A percentile compares a stretch with the other conserved stretches of the same genome.
Evolutionary conservation across 2,113 vertebrate genomes (phyloP).

Genomic region (Erythrolamprus reginae): DNA sequence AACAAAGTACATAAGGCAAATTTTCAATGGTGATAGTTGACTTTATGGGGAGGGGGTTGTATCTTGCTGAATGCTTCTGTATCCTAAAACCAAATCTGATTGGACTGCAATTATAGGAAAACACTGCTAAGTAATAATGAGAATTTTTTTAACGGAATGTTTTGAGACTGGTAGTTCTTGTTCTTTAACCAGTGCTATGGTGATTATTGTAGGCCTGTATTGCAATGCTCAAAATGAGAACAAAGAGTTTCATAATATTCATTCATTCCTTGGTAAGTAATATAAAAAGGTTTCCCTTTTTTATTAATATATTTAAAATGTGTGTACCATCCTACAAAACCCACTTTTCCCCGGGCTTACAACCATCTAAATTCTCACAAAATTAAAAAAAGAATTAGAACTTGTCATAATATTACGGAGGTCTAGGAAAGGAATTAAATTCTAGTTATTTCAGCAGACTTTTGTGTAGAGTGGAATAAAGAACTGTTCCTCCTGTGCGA

Average conservation of each 20-base stretch:
- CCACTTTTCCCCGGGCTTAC: background rate
- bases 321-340: background rate
- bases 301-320: background rate
- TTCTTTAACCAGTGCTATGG: background rate
- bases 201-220: background rate
- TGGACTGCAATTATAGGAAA: background rate
- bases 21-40: background rate
- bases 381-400: background rate
- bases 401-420: background rate
- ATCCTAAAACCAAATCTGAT: background rate
- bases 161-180: background rate
- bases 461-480: background rate
- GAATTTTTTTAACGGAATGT: background rate
- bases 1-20: background rate
- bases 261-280: background rate
- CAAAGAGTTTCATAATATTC: background rate
- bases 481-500: background rate
- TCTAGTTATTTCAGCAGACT: background rate
- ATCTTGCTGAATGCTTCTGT: background rate
- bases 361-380: background rate
- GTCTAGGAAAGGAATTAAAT: background rate
- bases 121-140: background rate
- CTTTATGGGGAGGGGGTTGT: too few relatives aligned
- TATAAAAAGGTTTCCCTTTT: background rate
- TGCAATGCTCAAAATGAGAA: background rate